Conservation (phyloP, 2,888 invertebrate species). For the Drosophila suboccidentalis region DNA sequence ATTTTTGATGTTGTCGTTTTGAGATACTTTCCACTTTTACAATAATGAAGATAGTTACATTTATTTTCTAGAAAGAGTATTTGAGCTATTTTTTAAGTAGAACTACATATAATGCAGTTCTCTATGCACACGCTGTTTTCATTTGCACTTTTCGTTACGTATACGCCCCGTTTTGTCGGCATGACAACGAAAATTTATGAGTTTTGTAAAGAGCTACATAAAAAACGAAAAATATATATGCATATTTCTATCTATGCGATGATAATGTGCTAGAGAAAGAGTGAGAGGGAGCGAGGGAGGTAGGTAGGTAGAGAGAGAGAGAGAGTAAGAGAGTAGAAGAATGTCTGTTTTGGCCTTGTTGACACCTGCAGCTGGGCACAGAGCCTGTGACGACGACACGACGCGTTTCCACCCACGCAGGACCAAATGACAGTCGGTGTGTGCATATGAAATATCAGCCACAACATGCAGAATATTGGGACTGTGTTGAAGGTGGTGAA, state of each 20-base stretch:
- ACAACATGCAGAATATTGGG: slow-evolving; percentile 4
- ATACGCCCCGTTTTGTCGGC: slow-evolving; percentile 55
- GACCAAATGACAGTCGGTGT: slow-evolving; percentile 24
- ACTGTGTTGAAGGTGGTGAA: background rate
- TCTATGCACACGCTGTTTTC: too few species aligned
- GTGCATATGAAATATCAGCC: slow-evolving; percentile 50
- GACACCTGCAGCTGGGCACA: slow-evolving; percentile 25
- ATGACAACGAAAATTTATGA: slow-evolving; percentile 58
- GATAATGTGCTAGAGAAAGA: background rate
- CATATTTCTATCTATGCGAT: background rate
- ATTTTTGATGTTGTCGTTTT: too few species aligned
- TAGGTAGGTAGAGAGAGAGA: background rate
- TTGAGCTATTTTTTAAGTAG: background rate
- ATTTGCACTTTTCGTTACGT: slow-evolving; percentile 43
- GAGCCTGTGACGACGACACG: slow-evolving; percentile 31
- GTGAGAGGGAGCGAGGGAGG: background rate
- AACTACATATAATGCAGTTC: background rate
- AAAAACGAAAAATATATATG: slow-evolving; percentile 19
- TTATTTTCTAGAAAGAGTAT: too few species aligned
- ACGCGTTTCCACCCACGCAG: slow-evolving; percentile 22
- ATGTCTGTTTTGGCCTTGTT: slow-evolving; percentile 12
- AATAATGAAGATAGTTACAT: too few species aligned
- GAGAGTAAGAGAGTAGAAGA: background rate
- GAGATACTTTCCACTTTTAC: too few species aligned
- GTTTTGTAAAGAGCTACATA: slow-evolving; percentile 35